These are phyloP conservation scores for Apodemus sylvaticus DNA, from an alignment of 2,113 vertebrate species.

Conservation along the genomic window DNA sequence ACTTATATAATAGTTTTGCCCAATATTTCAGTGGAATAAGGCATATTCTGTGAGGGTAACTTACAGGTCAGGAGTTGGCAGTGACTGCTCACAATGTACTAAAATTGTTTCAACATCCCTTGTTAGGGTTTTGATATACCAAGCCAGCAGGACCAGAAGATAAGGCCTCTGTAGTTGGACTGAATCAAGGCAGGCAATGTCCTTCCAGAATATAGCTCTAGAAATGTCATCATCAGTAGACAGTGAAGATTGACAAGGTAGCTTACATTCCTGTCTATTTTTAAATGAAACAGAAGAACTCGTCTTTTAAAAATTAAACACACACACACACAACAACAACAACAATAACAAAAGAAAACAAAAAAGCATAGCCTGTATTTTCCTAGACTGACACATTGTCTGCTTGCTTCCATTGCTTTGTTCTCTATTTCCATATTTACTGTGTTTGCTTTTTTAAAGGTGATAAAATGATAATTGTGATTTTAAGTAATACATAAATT, in stretches of 20 bases:
- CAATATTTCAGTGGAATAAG: conserved; percentile 52
- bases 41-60: not conserved
- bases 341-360: not conserved
- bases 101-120: not conserved
- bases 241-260: not conserved
- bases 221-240: not conserved
- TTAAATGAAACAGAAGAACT: not conserved
- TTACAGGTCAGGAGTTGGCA: not conserved
- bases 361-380: not conserved
- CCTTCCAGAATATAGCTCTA: not conserved
- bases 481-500: conserved; percentile 18
- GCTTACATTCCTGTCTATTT: not conserved
- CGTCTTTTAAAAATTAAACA: not conserved
- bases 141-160: not conserved
- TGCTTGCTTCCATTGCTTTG: not conserved
- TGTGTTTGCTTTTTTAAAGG: not conserved
- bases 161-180: rapidly evolving
- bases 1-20: conserved; percentile 44
- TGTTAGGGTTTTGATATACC: not conserved
- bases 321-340: not conserved
- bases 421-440: not conserved
- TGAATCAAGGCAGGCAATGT: rapidly evolving
- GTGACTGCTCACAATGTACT: not conserved
- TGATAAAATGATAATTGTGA: not conserved
- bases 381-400: not conserved